A percentile compares a stretch with the other conserved stretches of the same genome.
Conservation (phyloP, 1,140 invertebrate genomes). For the Arion vulgaris region DNA sequence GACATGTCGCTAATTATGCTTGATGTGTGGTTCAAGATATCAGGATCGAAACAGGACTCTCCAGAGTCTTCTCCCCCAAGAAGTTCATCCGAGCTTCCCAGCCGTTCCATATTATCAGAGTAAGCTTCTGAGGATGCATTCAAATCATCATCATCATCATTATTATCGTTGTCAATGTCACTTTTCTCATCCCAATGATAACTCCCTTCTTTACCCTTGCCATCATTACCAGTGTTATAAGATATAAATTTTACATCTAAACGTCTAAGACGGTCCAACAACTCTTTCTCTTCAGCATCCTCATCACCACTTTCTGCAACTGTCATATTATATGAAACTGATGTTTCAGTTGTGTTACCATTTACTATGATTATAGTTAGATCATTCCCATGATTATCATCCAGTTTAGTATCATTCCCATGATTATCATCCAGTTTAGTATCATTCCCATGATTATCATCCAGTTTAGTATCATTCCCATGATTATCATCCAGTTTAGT, state of each 20-base stretch:
- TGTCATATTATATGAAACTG: no score
- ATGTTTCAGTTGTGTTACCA: no score
- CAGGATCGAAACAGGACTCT: constrained; percentile 7
- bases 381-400: no score
- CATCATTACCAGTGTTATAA: not conserved
- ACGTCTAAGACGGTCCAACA: not conserved
- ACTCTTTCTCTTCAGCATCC: not conserved
- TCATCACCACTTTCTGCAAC: not conserved
- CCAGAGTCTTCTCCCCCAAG: not conserved
- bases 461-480: no score
- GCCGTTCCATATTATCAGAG: constrained; percentile 20
- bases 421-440: no score
- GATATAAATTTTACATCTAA: not conserved
- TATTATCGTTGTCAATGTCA: not conserved
- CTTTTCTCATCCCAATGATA: not conserved
- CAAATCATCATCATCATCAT: constrained; percentile 23
- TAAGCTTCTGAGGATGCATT: constrained; percentile 34
- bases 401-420: no score
- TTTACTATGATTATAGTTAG: no score
- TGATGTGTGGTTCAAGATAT: constrained; percentile 19
- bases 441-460: no score
- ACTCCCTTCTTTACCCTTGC: no score
- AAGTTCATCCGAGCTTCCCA: constrained; percentile 22
- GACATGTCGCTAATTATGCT: constrained; percentile 5
- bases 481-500: no score